phyloP scores from a whole-genome alignment of 2,888 invertebrate species.

The Napeogenes sylphis region DNA sequence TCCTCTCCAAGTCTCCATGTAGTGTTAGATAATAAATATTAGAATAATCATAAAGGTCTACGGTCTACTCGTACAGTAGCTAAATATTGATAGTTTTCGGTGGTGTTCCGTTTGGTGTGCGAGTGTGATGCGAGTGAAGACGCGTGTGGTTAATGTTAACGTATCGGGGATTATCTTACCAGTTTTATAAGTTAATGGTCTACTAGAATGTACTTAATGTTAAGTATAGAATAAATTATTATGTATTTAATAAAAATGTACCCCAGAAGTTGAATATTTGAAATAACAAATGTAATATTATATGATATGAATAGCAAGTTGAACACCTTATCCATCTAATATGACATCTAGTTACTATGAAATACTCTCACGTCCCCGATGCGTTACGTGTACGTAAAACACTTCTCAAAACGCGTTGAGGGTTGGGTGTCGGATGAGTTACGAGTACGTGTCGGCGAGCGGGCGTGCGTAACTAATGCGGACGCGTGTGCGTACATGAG shows the following conservation, averaged over 20 bases:
- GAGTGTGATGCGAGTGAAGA: constrained; percentile 25
- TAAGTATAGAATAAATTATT: too few relatives aligned
- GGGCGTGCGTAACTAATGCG: constrained; percentile 9
- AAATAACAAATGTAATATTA: too few relatives aligned
- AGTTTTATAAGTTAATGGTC: too few relatives aligned
- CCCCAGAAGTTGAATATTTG: too few relatives aligned
- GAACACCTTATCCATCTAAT: constrained; percentile 1
- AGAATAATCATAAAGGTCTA: constrained; percentile 55
- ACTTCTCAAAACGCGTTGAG: constrained; percentile 16
- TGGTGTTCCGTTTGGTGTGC: constrained; percentile 46
- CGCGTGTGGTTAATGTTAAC: constrained; percentile 13
- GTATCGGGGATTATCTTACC: neutral
- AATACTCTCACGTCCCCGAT: constrained; percentile 4
- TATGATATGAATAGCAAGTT: too few relatives aligned
- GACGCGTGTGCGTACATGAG: constrained; percentile 4
- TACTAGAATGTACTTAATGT: too few relatives aligned
- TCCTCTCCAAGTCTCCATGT: constrained; percentile 74
- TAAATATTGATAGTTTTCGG: constrained; percentile 54
- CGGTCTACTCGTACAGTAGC: constrained; percentile 59
- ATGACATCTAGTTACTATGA: neutral
- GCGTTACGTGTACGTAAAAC: neutral
- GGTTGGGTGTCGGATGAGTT: constrained; percentile 23
- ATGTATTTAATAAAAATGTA: too few relatives aligned
- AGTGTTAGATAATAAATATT: constrained; percentile 59
- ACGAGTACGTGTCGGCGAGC: constrained; percentile 21